Evolutionary conservation across 2,888 invertebrate genomes (phyloP).

Genomic region (Protophormia terraenovae): DNA sequence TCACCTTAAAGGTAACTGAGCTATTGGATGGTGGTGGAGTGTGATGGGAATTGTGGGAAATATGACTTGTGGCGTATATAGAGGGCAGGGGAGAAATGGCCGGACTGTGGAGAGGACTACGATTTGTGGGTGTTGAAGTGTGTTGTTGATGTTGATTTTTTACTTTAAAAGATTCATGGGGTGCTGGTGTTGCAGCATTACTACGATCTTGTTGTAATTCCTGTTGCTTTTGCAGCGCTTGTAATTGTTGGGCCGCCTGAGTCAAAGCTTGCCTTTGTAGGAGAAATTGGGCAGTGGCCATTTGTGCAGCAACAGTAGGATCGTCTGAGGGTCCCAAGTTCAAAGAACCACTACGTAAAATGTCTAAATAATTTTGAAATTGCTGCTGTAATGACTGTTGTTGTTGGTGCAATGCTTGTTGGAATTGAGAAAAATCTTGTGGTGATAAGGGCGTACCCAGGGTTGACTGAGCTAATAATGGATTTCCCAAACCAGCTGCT

Average conservation of each 20-base stretch:
- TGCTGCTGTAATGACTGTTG: constrained; percentile 80
- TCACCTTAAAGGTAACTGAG: constrained; percentile 78
- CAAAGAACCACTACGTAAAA: constrained; percentile 77
- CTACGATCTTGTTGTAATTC: constrained; percentile 78
- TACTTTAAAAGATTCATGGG: constrained; percentile 70
- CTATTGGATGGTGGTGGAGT: constrained; percentile 82
- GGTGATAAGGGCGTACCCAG: constrained; percentile 73
- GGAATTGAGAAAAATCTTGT: constrained; percentile 79
- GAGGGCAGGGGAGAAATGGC: constrained; percentile 77
- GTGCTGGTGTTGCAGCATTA: constrained; percentile 30
- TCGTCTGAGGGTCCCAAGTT: constrained; percentile 77
- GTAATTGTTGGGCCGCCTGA: constrained; percentile 92
- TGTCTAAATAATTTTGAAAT: constrained; percentile 80
- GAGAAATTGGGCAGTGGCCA: constrained; percentile 86
- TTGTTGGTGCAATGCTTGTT: constrained; percentile 79
- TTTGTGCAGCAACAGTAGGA: constrained; percentile 76
- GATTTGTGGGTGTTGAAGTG: constrained; percentile 78
- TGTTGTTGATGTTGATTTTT: constrained; percentile 68
- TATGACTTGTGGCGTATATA: constrained; percentile 56
- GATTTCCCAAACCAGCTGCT: constrained; percentile 71
- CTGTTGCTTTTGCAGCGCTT: constrained; percentile 88
- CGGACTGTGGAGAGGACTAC: constrained; percentile 80
- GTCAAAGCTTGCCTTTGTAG: constrained; percentile 91
- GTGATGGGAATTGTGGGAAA: constrained; percentile 68
- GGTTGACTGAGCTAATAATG: constrained; percentile 65